Evolutionary conservation across 2,888 invertebrate species (phyloP).

Genomic region (Muscina levida): DNA sequence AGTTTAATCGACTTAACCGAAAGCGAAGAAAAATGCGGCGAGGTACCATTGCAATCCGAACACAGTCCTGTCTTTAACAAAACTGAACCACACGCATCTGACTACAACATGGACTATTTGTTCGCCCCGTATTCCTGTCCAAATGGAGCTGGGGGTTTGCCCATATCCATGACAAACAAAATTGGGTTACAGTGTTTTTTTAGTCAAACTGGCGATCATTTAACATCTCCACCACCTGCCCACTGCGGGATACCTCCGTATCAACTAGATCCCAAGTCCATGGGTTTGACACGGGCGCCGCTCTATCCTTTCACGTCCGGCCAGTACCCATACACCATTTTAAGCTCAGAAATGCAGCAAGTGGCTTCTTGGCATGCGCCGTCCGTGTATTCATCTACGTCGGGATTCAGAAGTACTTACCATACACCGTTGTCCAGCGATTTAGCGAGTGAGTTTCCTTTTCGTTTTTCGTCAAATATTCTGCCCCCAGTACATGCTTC

Average conservation of each 20-base stretch:
- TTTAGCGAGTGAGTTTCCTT: slow-evolving; percentile 86
- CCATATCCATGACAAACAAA: slow-evolving; percentile 95
- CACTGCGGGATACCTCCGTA: slow-evolving; percentile 99
- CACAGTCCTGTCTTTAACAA: slow-evolving; percentile 93
- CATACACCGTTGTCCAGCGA: slow-evolving; percentile 94
- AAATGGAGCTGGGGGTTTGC: slow-evolving; percentile 91
- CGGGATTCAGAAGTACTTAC: slow-evolving; percentile 96
- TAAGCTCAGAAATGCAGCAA: slow-evolving; percentile 96
- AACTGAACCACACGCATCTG: slow-evolving; percentile 77
- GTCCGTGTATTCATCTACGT: slow-evolving; percentile 94
- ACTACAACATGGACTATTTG: slow-evolving; percentile 95
- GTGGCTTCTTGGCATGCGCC: slow-evolving; percentile 97
- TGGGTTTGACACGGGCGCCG: slow-evolving; percentile 92
- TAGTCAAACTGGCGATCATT: slow-evolving; percentile 93
- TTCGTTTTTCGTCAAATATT: slow-evolving; percentile 95
- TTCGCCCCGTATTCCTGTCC: slow-evolving; percentile 94
- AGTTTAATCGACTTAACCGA: slow-evolving; percentile 98
- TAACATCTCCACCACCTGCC: slow-evolving; percentile 96
- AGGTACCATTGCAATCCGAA: slow-evolving; percentile 90
- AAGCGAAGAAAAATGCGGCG: slow-evolving; percentile 94
- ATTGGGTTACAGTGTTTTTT: slow-evolving; percentile 93
- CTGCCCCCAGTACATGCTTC: slow-evolving; percentile 89
- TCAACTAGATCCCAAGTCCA: slow-evolving; percentile 94
- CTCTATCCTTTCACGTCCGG: slow-evolving; percentile 97
- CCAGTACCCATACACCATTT: slow-evolving; percentile 97